phyloP scores from a whole-genome alignment of 2,113 vertebrate species.

The Oreotrochilus melanogaster region DNA sequence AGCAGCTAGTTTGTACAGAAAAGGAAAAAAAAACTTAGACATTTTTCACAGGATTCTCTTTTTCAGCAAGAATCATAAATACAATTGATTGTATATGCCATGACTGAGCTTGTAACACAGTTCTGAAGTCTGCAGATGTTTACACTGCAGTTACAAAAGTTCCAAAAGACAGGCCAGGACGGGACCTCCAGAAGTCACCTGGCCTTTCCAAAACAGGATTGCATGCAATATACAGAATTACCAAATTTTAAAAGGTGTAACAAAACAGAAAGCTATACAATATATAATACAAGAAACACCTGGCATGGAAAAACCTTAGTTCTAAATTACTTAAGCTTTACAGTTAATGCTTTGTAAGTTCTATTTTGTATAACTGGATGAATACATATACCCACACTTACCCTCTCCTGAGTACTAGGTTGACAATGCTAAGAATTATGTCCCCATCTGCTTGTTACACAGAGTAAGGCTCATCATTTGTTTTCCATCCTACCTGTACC shows the following conservation, averaged over 20 bases:
- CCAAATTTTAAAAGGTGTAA: conserved; percentile 8
- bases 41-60: not conserved
- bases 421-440: not conserved
- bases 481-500: not conserved
- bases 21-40: not conserved
- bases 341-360: not conserved
- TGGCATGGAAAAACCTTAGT: not conserved
- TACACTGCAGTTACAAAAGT: not conserved
- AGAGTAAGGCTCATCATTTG: not conserved
- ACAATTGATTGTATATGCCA: not conserved
- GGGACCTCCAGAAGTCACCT: not conserved
- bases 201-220: not conserved
- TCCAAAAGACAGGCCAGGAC: not conserved
- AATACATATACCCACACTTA: not conserved
- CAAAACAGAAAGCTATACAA: conserved; percentile 46
- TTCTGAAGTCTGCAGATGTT: not conserved
- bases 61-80: not conserved
- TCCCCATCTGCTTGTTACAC: not conserved
- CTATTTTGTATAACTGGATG: not conserved
- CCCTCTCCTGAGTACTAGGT: not conserved
- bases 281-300: conserved; percentile 1
- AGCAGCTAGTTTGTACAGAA: not conserved
- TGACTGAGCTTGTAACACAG: not conserved
- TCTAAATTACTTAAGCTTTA: not conserved
- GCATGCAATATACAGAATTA: not conserved